Percentiles rank a stretch among this genome's conserved stretches.
Evolutionary conservation across 1,140 invertebrate species (phyloP).

Genomic region (Drosophila eugracilis): DNA sequence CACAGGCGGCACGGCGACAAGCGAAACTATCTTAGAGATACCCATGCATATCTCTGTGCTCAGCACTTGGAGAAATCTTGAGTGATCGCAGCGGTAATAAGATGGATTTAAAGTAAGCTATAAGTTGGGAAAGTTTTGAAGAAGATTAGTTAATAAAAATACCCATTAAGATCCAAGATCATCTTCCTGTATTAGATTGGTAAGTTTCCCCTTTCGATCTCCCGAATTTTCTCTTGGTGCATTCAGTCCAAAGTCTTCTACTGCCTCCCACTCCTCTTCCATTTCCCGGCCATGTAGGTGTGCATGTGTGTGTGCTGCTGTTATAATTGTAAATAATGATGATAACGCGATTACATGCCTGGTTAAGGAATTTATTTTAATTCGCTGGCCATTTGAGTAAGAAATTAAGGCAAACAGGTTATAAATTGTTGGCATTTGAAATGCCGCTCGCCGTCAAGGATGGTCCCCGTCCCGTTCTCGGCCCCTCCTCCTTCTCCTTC

Average conservation of each 20-base stretch:
- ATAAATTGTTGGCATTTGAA: slow-evolving; percentile 47
- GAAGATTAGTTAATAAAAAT: too few species aligned
- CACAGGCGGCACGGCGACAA: slow-evolving; percentile 34
- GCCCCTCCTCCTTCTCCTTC: too few species aligned
- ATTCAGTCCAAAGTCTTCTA: slow-evolving; percentile 12
- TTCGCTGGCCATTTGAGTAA: slow-evolving; percentile 63
- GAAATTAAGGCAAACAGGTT: slow-evolving; percentile 72
- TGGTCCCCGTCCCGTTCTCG: neutral
- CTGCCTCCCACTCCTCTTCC: slow-evolving; percentile 14
- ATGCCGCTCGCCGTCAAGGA: slow-evolving; percentile 37
- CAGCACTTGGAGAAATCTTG: slow-evolving; percentile 47
- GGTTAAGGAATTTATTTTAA: slow-evolving; percentile 76
- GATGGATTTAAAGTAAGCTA: neutral
- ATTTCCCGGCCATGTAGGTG: slow-evolving; percentile 17
- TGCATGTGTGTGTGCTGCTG: slow-evolving; percentile 40
- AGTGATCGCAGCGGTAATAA: too few species aligned
- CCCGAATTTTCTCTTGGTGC: slow-evolving; percentile 9
- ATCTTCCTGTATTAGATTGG: too few species aligned
- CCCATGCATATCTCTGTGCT: slow-evolving; percentile 45
- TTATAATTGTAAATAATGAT: slow-evolving; percentile 76
- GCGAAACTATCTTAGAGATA: slow-evolving; percentile 73
- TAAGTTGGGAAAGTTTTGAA: neutral
- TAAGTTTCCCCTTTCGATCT: too few species aligned
- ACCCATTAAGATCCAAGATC: neutral
- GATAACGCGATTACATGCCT: slow-evolving; percentile 74